phyloP scores from a whole-genome alignment of 2,113 vertebrate genomes.

The Dasyornis broadbenti region DNA sequence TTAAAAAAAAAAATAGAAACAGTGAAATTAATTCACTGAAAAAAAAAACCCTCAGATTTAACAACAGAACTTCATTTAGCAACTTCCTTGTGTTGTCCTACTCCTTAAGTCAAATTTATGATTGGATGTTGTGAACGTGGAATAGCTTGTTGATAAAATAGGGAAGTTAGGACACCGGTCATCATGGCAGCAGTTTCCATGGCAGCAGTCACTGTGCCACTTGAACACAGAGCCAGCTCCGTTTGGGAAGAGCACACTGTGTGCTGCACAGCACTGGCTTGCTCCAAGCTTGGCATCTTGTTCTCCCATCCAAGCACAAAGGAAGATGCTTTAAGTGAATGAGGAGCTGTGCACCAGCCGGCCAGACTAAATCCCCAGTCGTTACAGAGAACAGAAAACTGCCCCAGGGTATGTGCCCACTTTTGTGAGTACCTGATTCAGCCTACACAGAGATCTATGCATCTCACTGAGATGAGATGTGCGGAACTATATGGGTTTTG shows the following conservation, averaged over 20 bases:
- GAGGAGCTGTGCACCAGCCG: neutral
- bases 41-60: neutral
- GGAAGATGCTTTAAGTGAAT: neutral
- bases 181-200: neutral
- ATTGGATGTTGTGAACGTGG: neutral
- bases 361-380: neutral
- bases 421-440: fast-evolving
- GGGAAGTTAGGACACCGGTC: neutral
- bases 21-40: neutral
- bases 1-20: neutral
- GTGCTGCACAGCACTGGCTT: neutral
- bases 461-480: too few relatives aligned
- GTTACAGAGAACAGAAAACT: fast-evolving
- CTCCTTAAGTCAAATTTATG: neutral
- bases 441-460: fast-evolving
- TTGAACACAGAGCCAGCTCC: fast-evolving
- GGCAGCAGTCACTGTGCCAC: neutral
- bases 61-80: neutral
- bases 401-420: fast-evolving
- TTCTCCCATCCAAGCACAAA: neutral
- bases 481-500: neutral
- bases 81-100: neutral
- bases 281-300: neutral
- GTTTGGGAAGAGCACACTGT: fast-evolving
- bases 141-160: neutral